Base-by-base conservation (phyloP, 1,140 invertebrate genomes). In the Calephelis virginiensis region DNA sequence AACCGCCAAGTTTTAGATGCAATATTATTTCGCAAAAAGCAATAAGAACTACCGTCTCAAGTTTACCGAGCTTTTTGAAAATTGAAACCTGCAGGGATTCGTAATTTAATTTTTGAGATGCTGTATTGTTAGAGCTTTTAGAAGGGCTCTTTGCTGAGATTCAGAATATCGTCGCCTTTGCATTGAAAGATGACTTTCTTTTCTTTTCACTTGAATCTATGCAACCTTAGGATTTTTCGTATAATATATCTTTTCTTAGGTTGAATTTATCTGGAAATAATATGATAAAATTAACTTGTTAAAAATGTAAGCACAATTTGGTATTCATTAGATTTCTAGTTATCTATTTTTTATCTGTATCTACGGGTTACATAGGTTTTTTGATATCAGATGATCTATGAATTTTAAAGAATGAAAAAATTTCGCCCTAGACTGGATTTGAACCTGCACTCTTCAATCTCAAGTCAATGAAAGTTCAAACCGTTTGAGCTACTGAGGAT, bases 31-130 rank as follows among this genome's bases (percentile, higher is more conserved):
- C 65, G 70, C 76, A 80, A 80, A 74, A 73, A 78, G 75, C 75
- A 80, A 80, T 76, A 74, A 77, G 73, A 78, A 71, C 72, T 60
- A 61, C 66, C 72, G 75, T 81, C 83, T 82, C 82, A 78, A 80
- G 77, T 76, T 78, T 76, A 70, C 70, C 68, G 71, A 75, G 79
- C 73, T 81, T 83, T 83, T 81, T 84, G 81, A 82, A 85, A 87
- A 89, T 83, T 83, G 81, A 84, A 85, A 84, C 83, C 77, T 83
- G 80, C 77, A 61, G 66, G 83, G 86, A 83, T 82, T 78, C 75
- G 80, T 88, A 86, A 89, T 89, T 88, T 87, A 86, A 88, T 89
- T 89, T 87, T 86, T 88, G 85, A 78, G 82, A 83, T 80, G 82
- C 77, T 77, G 78, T 81, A 81, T 84, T 85, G 81, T 86, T 85